A percentile compares a stretch with the other conserved stretches of the same genome.
phyloP scores from a whole-genome alignment of 2,113 vertebrate genomes.

The Lasiurus cinereus region DNA sequence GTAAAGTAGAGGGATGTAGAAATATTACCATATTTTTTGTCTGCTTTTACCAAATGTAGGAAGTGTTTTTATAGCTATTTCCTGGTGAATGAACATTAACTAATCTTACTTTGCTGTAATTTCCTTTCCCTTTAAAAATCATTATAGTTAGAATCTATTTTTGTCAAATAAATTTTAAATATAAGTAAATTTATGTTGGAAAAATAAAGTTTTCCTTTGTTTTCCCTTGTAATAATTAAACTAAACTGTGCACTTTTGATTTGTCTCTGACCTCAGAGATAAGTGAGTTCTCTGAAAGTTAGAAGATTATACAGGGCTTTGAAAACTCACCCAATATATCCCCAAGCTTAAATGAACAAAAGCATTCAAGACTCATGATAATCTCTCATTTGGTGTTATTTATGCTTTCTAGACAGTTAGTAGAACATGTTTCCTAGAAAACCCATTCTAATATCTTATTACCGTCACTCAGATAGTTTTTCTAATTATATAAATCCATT shows the following conservation, averaged over 20 bases:
- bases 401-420: not conserved
- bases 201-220: not conserved
- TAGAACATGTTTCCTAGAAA: not conserved
- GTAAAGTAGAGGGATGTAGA: slow-evolving; percentile 28
- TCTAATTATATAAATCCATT: not conserved
- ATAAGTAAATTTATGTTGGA: not conserved
- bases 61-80: not conserved
- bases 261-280: slow-evolving; percentile 50
- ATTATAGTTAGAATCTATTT: slow-evolving; percentile 12
- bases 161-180: slow-evolving; percentile 24
- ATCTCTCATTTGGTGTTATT: not conserved
- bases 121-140: not conserved
- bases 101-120: not conserved
- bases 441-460: not conserved
- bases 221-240: slow-evolving; percentile 23
- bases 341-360: not conserved
- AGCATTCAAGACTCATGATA: not conserved
- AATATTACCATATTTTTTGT: slow-evolving; percentile 41
- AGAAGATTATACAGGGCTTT: not conserved
- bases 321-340: not conserved
- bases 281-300: slow-evolving; percentile 11
- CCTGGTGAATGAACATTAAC: not conserved
- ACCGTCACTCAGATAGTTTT: not conserved
- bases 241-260: not conserved
- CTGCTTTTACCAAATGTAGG: not conserved